Evolutionary conservation across 2,113 vertebrate species (phyloP).

Genomic region (Triplophysa rosa): DNA sequence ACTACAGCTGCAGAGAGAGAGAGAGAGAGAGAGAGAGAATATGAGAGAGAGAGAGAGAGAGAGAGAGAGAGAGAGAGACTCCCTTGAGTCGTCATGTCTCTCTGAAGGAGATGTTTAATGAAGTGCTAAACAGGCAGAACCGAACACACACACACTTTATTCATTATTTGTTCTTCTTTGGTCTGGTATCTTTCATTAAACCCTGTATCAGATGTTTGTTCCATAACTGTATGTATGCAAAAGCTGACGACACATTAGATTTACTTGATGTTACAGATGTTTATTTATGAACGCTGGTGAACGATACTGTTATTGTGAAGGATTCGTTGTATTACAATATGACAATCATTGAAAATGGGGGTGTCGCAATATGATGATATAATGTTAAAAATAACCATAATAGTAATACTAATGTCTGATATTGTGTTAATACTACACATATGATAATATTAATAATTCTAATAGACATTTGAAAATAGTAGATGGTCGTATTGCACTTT

Average conservation of each 20-base stretch:
- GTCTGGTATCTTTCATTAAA: not conserved
- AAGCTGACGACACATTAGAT: not conserved
- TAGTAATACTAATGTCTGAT: too few relatives aligned
- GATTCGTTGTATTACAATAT: too few relatives aligned
- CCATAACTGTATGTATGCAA: not conserved
- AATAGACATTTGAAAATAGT: too few relatives aligned
- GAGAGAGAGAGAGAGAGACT: conserved; percentile 38
- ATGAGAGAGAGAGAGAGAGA: not conserved
- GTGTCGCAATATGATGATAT: too few relatives aligned
- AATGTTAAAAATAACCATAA: too few relatives aligned
- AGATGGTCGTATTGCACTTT: too few relatives aligned
- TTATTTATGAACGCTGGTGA: too few relatives aligned
- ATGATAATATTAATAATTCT: too few relatives aligned
- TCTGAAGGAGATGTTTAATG: conserved; percentile 77
- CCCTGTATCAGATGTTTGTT: conserved; percentile 10
- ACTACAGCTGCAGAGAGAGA: conserved; percentile 70
- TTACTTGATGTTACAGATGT: too few relatives aligned
- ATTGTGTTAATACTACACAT: too few relatives aligned
- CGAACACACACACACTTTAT: conserved; percentile 16
- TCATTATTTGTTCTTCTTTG: conserved; percentile 17
- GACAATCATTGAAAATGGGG: too few relatives aligned
- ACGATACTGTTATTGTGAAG: too few relatives aligned
- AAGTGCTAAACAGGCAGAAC: conserved; percentile 70
- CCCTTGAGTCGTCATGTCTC: conserved; percentile 55
- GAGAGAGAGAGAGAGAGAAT: not conserved